phyloP scores from a whole-genome alignment of 2,888 invertebrate genomes.

The Pachydiplax longipennis region DNA sequence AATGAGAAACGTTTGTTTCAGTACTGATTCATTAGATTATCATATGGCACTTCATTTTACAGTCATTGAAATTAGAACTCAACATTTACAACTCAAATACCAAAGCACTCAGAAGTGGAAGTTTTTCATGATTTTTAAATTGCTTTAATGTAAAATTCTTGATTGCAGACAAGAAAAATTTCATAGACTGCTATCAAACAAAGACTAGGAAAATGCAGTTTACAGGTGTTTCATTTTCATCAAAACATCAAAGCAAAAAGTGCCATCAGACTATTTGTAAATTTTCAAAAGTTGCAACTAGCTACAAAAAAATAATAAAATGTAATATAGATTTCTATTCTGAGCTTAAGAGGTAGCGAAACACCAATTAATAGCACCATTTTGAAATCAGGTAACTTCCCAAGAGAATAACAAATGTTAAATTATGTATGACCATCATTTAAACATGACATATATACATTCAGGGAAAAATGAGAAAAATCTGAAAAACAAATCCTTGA shows the following conservation, averaged over 20 bases:
- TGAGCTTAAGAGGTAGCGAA: neutral
- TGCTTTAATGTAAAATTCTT: neutral
- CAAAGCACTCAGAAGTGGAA: neutral
- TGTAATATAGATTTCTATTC: conserved; percentile 20
- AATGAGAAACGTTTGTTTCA: neutral
- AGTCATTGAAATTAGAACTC: neutral
- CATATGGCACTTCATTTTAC: conserved; percentile 13
- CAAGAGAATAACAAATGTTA: conserved; percentile 37
- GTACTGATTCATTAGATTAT: neutral
- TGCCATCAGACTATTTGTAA: conserved; percentile 17
- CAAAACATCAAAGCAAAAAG: conserved; percentile 6
- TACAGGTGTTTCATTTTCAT: neutral
- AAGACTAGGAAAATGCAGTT: conserved; percentile 23
- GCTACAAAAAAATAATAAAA: conserved; percentile 12
- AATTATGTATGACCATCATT: conserved; percentile 14
- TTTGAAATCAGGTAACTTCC: conserved; percentile 46
- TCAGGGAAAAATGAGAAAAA: neutral
- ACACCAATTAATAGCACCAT: conserved; percentile 47
- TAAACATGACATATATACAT: conserved; percentile 16
- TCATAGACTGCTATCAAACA: neutral
- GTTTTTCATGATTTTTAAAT: neutral
- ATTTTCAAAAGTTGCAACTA: conserved; percentile 8
- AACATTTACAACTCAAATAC: neutral
- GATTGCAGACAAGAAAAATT: neutral
- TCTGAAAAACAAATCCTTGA: neutral